Evolutionary conservation across 2,797 vertebrate genomes (phyloP).

Genomic region (Bucorvus abyssinicus): DNA sequence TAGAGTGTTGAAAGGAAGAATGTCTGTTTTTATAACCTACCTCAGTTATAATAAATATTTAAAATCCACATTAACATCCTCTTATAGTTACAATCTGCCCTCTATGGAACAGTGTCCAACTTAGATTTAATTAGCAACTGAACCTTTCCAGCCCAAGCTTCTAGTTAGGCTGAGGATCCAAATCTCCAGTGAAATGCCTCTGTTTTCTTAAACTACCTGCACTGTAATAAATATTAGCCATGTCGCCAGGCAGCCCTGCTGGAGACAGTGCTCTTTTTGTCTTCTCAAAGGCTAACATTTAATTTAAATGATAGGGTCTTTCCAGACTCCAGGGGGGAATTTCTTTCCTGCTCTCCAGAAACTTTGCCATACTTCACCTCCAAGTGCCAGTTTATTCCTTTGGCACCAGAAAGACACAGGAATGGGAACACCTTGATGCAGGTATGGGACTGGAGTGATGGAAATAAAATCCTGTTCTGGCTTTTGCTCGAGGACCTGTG

Average conservation of each 20-base stretch:
- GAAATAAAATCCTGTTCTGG: background rate
- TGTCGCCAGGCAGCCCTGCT: slow-evolving; percentile 62
- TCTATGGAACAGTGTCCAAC: slow-evolving; percentile 77
- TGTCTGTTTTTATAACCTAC: slow-evolving; percentile 90
- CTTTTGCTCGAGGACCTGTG: rapidly evolving
- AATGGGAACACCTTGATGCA: background rate
- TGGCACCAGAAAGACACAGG: background rate
- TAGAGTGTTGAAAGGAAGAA: slow-evolving; percentile 86
- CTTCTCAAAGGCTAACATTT: slow-evolving; percentile 67
- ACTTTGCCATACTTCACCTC: slow-evolving; percentile 25
- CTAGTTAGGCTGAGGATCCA: slow-evolving; percentile 62
- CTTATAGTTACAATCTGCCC: slow-evolving; percentile 80
- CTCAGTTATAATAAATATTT: slow-evolving; percentile 85
- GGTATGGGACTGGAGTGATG: background rate
- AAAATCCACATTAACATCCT: slow-evolving; percentile 81
- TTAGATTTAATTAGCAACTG: slow-evolving; percentile 83
- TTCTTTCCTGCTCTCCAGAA: slow-evolving; percentile 59
- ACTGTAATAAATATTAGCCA: slow-evolving; percentile 72
- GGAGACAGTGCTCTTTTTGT: slow-evolving; percentile 78
- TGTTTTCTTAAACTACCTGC: slow-evolving; percentile 80
- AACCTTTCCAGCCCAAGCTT: slow-evolving; percentile 67
- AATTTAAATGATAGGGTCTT: slow-evolving; percentile 72
- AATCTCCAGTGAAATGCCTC: slow-evolving; percentile 60
- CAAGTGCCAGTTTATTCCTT: background rate
- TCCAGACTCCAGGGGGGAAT: slow-evolving; percentile 62